A percentile compares a stretch with the other conserved stretches of the same genome.
phyloP scores from a whole-genome alignment of 2,888 invertebrate genomes.

The Cosmia pyralina region DNA sequence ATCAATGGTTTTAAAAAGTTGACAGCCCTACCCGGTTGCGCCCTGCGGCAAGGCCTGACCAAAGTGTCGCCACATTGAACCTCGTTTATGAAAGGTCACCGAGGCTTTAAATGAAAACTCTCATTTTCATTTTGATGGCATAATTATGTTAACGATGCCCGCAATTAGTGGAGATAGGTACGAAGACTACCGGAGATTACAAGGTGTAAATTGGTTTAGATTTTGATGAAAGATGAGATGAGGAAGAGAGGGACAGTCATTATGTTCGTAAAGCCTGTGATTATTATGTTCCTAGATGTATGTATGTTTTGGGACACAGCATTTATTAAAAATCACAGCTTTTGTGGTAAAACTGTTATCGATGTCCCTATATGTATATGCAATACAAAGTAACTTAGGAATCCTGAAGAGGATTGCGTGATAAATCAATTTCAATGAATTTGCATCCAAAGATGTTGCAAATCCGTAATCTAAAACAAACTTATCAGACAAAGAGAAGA shows the following conservation, averaged over 20 bases:
- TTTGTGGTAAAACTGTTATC: not conserved
- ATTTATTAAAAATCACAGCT: not conserved
- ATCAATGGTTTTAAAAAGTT: conserved; percentile 23
- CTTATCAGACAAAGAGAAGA: not conserved
- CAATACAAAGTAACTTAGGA: not conserved
- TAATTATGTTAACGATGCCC: conserved; percentile 64
- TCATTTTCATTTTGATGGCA: conserved; percentile 70
- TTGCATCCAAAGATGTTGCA: not conserved
- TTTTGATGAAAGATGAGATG: conserved; percentile 31
- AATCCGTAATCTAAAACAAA: not conserved
- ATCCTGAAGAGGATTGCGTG: not conserved
- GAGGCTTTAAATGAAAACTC: conserved; percentile 69
- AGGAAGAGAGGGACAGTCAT: conserved; percentile 1
- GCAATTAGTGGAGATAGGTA: conserved; percentile 54
- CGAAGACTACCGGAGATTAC: conserved; percentile 40
- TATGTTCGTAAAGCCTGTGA: not conserved
- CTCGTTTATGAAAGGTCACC: conserved; percentile 74
- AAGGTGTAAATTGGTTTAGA: conserved; percentile 46
- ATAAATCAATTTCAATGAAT: not conserved
- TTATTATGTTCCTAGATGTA: not conserved
- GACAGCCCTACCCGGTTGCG: conserved; percentile 56
- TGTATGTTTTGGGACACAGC: not conserved
- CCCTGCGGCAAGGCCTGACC: conserved; percentile 73
- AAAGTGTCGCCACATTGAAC: conserved; percentile 70
- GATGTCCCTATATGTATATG: not conserved